These are phyloP conservation scores for Hafferia zeledoni DNA, from an alignment of 2,797 vertebrate genomes.

Conservation along the genomic window DNA sequence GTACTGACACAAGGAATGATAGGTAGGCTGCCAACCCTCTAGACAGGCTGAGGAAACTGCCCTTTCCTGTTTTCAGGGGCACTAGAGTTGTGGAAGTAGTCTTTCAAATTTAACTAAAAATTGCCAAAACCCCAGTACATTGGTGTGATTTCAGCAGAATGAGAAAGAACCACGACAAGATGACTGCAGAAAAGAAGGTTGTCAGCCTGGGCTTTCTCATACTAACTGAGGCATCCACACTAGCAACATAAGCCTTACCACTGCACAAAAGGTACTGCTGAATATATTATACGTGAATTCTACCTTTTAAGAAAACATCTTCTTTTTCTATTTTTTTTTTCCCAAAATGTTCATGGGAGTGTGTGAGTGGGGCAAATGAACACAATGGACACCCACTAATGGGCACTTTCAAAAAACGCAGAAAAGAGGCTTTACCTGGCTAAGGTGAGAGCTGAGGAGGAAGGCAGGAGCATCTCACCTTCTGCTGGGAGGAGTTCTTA, in stretches of 20 bases:
- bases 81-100: neutral
- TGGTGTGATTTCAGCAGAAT: neutral
- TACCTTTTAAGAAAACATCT: neutral
- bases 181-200: neutral
- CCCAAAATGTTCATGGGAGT: accelerated
- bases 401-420: neutral
- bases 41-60: neutral
- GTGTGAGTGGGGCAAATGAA: neutral
- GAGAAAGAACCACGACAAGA: neutral
- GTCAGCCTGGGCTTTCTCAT: neutral
- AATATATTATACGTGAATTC: neutral
- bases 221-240: neutral
- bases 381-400: accelerated
- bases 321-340: neutral
- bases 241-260: neutral
- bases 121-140: neutral
- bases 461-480: neutral
- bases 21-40: neutral
- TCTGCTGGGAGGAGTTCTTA: neutral
- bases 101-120: neutral
- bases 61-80: neutral
- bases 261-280: neutral
- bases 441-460: neutral
- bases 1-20: neutral
- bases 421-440: neutral